phyloP scores from a whole-genome alignment of 2,888 invertebrate species.

The Diadromus collaris region DNA sequence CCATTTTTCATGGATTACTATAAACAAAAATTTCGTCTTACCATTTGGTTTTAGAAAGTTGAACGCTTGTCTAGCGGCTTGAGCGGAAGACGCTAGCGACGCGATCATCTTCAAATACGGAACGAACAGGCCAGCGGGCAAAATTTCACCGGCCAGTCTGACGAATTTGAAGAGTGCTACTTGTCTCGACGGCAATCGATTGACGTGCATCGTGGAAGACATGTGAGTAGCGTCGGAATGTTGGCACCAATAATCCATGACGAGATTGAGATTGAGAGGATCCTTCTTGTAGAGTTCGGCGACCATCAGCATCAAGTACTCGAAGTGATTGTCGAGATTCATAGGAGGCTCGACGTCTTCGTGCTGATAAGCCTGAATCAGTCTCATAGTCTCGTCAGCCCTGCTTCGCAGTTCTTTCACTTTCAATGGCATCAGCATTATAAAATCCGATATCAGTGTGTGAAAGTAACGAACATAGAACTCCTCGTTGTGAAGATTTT shows the following conservation, averaged over 20 bases:
- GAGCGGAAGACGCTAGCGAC: constrained; percentile 88
- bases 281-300: constrained; percentile 90
- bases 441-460: constrained; percentile 93
- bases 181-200: constrained; percentile 83
- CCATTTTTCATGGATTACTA: neutral
- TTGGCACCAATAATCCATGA: constrained; percentile 92
- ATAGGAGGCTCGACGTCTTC: constrained; percentile 90
- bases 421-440: constrained; percentile 95
- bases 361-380: constrained; percentile 87
- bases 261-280: constrained; percentile 85
- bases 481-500: constrained; percentile 87
- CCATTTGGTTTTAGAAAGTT: constrained; percentile 88
- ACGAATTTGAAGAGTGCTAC: constrained; percentile 95
- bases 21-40: constrained; percentile 57
- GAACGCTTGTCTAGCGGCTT: constrained; percentile 90
- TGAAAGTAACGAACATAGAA: constrained; percentile 93
- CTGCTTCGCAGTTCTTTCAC: constrained; percentile 90
- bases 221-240: constrained; percentile 79
- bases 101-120: constrained; percentile 94
- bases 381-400: constrained; percentile 94
- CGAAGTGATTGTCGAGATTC: constrained; percentile 89
- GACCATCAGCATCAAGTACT: constrained; percentile 90
- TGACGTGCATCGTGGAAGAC: constrained; percentile 75
- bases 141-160: constrained; percentile 91
- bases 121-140: constrained; percentile 91